Evolutionary conservation across 1,140 invertebrate species (phyloP).

Genomic region (Drosophila punjabiensis): DNA sequence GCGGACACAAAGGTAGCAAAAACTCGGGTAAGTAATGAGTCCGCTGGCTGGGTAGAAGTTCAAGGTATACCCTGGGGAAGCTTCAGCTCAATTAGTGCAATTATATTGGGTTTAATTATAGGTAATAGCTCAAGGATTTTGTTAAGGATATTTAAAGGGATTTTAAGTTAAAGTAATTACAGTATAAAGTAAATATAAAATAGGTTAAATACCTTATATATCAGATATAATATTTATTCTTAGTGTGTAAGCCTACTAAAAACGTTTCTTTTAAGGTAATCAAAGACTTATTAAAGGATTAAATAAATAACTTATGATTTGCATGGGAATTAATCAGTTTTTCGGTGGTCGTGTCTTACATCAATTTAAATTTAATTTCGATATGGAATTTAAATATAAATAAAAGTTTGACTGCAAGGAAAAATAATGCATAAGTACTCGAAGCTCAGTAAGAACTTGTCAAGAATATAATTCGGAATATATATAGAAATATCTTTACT

Average conservation of each 20-base stretch:
- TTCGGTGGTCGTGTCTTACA: too few relatives aligned
- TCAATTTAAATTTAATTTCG: too few relatives aligned
- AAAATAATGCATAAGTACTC: not conserved
- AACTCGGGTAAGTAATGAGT: conserved; percentile 37
- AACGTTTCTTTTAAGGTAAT: not conserved
- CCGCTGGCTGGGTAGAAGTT: not conserved
- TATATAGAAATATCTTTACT: not conserved
- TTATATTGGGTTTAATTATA: not conserved
- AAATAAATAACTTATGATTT: not conserved
- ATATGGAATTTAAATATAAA: not conserved
- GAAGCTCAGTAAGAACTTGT: too few relatives aligned
- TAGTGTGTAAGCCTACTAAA: not conserved
- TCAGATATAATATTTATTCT: not conserved
- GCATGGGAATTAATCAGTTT: not conserved
- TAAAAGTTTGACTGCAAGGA: not conserved
- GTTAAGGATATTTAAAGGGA: accelerated
- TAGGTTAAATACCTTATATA: not conserved
- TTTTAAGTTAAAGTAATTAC: not conserved
- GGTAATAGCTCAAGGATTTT: not conserved
- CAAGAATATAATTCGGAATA: not conserved
- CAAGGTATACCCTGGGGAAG: conserved; percentile 17
- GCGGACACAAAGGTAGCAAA: conserved; percentile 56
- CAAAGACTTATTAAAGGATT: not conserved
- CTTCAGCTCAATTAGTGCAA: not conserved
- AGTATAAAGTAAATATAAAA: not conserved